A percentile compares a stretch with the other conserved stretches of the same genome.
These are phyloP conservation scores for Lasioglossum marginatum DNA, from an alignment of 2,888 invertebrate species.

Conservation along the genomic window DNA sequence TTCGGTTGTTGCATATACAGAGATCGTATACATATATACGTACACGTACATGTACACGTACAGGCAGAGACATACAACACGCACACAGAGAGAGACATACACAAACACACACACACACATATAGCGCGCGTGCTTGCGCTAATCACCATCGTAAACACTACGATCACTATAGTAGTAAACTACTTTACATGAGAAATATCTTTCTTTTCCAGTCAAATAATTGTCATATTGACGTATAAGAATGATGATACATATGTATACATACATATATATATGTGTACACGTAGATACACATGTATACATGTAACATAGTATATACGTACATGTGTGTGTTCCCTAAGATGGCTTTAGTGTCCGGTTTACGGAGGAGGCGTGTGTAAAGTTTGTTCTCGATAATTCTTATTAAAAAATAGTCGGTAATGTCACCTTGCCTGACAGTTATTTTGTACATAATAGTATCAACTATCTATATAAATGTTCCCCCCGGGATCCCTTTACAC, in stretches of 20 bases:
- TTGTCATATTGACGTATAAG: slow-evolving; percentile 55
- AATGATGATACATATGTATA: slow-evolving; percentile 40
- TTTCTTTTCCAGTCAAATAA: slow-evolving; percentile 49
- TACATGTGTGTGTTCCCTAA: slow-evolving; percentile 48
- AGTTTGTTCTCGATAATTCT: slow-evolving; percentile 62
- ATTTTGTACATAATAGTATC: slow-evolving; percentile 67
- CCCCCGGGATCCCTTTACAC: slow-evolving; percentile 41
- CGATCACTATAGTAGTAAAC: slow-evolving; percentile 38
- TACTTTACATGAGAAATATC: slow-evolving; percentile 61
- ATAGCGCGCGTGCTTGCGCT: background rate
- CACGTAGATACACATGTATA: background rate
- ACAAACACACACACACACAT: background rate
- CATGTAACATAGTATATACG: slow-evolving; percentile 15
- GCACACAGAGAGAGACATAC: background rate
- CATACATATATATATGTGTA: slow-evolving; percentile 12
- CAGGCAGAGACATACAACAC: background rate
- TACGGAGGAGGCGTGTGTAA: slow-evolving; percentile 62
- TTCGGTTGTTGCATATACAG: slow-evolving; percentile 55
- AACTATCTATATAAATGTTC: slow-evolving; percentile 48
- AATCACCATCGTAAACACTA: slow-evolving; percentile 41
- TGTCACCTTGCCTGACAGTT: slow-evolving; percentile 54
- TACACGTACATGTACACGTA: background rate
- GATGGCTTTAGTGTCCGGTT: slow-evolving; percentile 60
- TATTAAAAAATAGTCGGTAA: slow-evolving; percentile 55
- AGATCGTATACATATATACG: slow-evolving; percentile 19